Evolutionary conservation across 2,113 vertebrate species (phyloP), one percentile per base, ranked within the genome.

Genomic region (Canis aureus): DNA sequence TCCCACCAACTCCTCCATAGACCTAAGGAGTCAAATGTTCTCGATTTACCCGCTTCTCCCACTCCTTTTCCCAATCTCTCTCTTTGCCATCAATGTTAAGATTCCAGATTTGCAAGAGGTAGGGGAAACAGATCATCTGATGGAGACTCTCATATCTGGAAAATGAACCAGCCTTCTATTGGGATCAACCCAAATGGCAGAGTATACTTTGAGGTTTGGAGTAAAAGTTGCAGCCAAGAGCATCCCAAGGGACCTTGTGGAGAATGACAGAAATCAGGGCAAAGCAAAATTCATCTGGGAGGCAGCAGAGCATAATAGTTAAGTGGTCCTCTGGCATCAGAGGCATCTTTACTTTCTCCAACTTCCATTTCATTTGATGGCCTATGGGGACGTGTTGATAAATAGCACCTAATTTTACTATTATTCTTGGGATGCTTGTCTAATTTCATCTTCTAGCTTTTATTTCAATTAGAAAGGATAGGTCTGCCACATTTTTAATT

Each of bases 241-340:
- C n/a, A 27, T 25, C 15, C 2, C 1, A 16, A n/a, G 10, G 3
- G 60, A 55, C 17, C 49, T 60, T 38, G 15, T 23, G 5, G 23
- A 80, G 3, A 84, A 71, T 5, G 19, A 60, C 22, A 55, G n/a
- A 83, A 11, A 38, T 53, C 17, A 29, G 9, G 6, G 15, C 9
- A 85, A 87, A 69, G 80, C 22, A 86, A 92, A 62, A 35, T 51
- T 29, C 23, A 43, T 32, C 29, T 13, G 29, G 11, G 35, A 79
- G 53, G 60, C n/a, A 59, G 20, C 15, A 4, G 23, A 17, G 1
- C 5, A 0, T n/a, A 6, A 7, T n/a, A 19, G 8, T 60, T 67
- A 27, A 78, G 4, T 22, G n/a, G 16, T 8, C 3, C n/a, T 59
- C 73, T 60, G 49, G 35, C 76, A 57, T 60, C 59, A 57, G 60